phyloP scores from a whole-genome alignment of 2,888 invertebrate genomes.

The Cosmia pyralina region DNA sequence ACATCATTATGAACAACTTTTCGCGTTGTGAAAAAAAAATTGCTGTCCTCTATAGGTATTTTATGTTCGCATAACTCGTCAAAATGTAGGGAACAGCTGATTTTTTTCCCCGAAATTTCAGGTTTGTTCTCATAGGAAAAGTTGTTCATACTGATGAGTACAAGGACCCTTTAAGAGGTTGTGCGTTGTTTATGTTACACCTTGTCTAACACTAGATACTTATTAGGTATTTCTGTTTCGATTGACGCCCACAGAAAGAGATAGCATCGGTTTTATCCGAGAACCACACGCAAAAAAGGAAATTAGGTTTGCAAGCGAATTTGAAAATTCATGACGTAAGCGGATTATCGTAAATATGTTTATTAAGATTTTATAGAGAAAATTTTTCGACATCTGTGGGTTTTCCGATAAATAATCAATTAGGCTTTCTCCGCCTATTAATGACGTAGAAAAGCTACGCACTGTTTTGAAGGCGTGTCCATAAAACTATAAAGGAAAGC shows the following conservation, averaged over 20 bases:
- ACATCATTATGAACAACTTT: too few species aligned
- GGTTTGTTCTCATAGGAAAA: too few species aligned
- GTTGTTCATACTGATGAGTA: too few species aligned
- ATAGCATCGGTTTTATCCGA: constrained; percentile 16
- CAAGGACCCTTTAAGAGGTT: too few species aligned
- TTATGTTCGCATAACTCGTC: too few species aligned
- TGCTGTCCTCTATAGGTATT: too few species aligned
- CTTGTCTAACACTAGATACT: constrained; percentile 21
- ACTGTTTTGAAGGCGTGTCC: neutral
- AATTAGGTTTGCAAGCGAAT: constrained; percentile 15
- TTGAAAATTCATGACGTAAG: neutral
- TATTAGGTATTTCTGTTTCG: constrained; percentile 19
- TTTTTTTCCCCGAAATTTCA: too few species aligned
- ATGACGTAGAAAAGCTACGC: neutral
- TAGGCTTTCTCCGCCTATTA: neutral
- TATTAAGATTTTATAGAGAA: neutral
- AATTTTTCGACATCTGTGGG: neutral
- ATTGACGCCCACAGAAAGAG: constrained; percentile 41
- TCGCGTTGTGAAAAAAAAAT: too few species aligned
- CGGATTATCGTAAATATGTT: constrained; percentile 7
- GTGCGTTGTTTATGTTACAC: neutral
- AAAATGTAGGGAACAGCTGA: too few species aligned
- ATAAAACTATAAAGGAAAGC: constrained; percentile 20
- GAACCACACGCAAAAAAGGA: constrained; percentile 14
- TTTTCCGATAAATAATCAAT: neutral